Percentiles rank a stretch among this genome's conserved stretches.
Conservation (phyloP, 1,140 invertebrate species). For the Hylaeus volcanicus region DNA sequence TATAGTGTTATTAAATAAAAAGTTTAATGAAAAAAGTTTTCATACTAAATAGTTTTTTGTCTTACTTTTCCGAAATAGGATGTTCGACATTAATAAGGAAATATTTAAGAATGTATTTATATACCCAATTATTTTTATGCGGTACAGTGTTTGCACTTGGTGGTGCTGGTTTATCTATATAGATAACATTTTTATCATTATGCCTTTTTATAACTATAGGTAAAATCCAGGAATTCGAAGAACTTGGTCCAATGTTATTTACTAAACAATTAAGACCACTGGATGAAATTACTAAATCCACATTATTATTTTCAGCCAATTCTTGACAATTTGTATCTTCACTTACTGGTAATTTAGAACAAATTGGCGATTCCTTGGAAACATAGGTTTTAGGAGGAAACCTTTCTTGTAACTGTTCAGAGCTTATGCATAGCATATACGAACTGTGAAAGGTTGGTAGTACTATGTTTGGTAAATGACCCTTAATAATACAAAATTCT, state of each 20-base stretch:
- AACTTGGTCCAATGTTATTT: slow-evolving; percentile 70
- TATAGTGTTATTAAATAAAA: slow-evolving; percentile 47
- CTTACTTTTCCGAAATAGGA: slow-evolving; percentile 13
- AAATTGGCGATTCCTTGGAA: slow-evolving; percentile 9
- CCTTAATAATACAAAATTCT: slow-evolving; percentile 50
- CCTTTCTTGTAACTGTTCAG: slow-evolving; percentile 20
- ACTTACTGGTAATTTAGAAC: slow-evolving; percentile 68
- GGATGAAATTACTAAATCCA: slow-evolving; percentile 79
- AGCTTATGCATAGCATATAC: slow-evolving; percentile 7
- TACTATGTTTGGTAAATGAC: slow-evolving; percentile 33
- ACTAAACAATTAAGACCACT: slow-evolving; percentile 77
- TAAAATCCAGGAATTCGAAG: slow-evolving; percentile 74
- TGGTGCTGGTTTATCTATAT: slow-evolving; percentile 78
- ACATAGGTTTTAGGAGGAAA: slow-evolving; percentile 9
- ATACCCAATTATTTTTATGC: slow-evolving; percentile 73
- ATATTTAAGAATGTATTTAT: slow-evolving; percentile 74
- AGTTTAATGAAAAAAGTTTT: slow-evolving; percentile 12
- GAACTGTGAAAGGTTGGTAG: slow-evolving; percentile 44
- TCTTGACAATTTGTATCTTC: slow-evolving; percentile 75
- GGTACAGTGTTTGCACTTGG: slow-evolving; percentile 61
- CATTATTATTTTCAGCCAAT: slow-evolving; percentile 69
- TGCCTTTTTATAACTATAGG: slow-evolving; percentile 76
- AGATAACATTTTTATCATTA: slow-evolving; percentile 74
- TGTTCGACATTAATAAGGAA: not conserved
- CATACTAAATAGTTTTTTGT: not conserved